Percentiles rank a stretch among this genome's conserved stretches.
Evolutionary conservation across 2,797 vertebrate genomes (phyloP).

Genomic region (Pelodytes ibericus): DNA sequence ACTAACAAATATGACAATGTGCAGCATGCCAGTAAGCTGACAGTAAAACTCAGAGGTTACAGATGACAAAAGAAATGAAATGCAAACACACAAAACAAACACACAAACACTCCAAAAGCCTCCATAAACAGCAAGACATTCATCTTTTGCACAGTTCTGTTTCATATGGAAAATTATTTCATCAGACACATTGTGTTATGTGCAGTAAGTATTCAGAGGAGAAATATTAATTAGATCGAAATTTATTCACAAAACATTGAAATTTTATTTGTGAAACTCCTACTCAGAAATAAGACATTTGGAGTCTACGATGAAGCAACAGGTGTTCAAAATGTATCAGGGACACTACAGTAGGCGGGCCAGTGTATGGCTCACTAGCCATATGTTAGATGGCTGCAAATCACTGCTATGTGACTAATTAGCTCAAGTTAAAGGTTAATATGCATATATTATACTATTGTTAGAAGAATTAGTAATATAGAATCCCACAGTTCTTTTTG

Average conservation of each 20-base stretch:
- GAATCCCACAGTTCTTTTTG: neutral
- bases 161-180: neutral
- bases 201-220: constrained; percentile 31
- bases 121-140: neutral
- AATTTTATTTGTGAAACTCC: constrained; percentile 53
- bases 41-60: neutral
- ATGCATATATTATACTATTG: constrained; percentile 27
- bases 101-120: neutral
- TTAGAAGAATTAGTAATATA: neutral
- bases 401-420: constrained; percentile 44
- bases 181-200: constrained; percentile 4
- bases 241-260: constrained; percentile 56
- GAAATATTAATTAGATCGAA: constrained; percentile 43
- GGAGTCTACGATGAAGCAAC: constrained; percentile 45
- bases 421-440: constrained; percentile 41
- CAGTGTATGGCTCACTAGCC: constrained; percentile 47
- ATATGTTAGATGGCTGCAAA: constrained; percentile 47
- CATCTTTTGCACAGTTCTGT: neutral
- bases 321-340: constrained; percentile 49
- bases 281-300: constrained; percentile 51
- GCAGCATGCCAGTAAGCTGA: neutral
- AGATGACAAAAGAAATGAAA: neutral
- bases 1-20: neutral
- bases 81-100: neutral
- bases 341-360: constrained; percentile 48